Conservation (phyloP, 2,888 invertebrate genomes). For the Drosophila kokeensis region DNA sequence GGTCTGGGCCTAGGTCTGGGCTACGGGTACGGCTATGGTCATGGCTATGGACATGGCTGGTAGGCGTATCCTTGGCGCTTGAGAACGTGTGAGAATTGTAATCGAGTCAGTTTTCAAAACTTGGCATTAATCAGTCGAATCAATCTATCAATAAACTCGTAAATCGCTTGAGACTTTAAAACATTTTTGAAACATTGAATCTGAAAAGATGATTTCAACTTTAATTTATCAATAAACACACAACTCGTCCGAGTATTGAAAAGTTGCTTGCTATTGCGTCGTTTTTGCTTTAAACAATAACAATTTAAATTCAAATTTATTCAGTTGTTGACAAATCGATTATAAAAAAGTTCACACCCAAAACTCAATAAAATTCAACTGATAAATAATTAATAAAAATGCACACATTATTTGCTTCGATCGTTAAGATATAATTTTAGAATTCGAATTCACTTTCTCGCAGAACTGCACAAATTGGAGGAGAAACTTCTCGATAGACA, state of each 20-base stretch:
- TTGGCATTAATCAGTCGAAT: conserved; percentile 27
- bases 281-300: not conserved
- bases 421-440: conserved; percentile 28
- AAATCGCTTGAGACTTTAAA: not conserved
- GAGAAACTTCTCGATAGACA: conserved; percentile 17
- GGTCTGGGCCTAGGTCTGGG: conserved; percentile 85
- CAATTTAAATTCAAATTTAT: not conserved
- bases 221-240: not conserved
- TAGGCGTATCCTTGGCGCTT: conserved; percentile 41
- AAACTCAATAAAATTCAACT: not conserved
- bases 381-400: not conserved
- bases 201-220: not conserved
- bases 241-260: not conserved
- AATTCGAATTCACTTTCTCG: conserved; percentile 23
- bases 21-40: conserved; percentile 81
- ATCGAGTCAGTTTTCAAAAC: conserved; percentile 29
- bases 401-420: conserved; percentile 11
- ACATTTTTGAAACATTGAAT: not conserved
- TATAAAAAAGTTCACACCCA: not conserved
- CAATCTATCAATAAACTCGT: conserved; percentile 12
- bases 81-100: conserved; percentile 56
- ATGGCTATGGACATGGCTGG: conserved; percentile 84
- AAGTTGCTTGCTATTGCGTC: not conserved
- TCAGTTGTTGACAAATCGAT: not conserved
- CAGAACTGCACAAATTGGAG: conserved; percentile 10